Percentiles rank a stretch among this genome's conserved stretches.
Evolutionary conservation across 2,797 vertebrate species (phyloP).

Genomic region (Falco concolor): DNA sequence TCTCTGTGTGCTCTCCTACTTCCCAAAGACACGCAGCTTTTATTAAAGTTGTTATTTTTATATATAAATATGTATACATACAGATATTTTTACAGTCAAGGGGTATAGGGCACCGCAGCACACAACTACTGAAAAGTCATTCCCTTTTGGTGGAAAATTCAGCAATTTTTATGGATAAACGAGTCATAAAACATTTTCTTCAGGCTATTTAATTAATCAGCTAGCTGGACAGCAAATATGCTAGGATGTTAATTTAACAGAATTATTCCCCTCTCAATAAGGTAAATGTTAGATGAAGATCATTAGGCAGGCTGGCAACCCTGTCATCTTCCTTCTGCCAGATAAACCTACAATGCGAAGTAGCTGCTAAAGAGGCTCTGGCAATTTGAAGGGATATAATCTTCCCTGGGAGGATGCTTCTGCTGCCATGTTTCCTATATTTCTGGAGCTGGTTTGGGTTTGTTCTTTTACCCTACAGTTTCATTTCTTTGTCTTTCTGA

Average conservation of each 20-base stretch:
- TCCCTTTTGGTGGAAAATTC: background rate
- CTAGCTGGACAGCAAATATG: conserved; percentile 50
- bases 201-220: conserved; percentile 58
- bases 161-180: conserved; percentile 12
- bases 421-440: background rate
- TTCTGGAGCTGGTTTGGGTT: background rate
- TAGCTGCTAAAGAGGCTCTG: conserved; percentile 43
- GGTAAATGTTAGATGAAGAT: conserved; percentile 41
- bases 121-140: background rate
- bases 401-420: background rate
- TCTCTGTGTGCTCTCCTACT: background rate
- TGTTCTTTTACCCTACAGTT: background rate
- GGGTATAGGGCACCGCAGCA: background rate
- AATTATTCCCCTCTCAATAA: conserved; percentile 56
- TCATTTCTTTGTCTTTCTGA: background rate
- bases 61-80: rapidly evolving
- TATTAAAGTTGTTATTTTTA: background rate
- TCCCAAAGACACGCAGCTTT: background rate
- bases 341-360: background rate
- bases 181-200: conserved; percentile 42
- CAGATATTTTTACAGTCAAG: background rate
- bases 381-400: background rate
- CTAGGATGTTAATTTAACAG: conserved; percentile 58
- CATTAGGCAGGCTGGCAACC: conserved; percentile 54
- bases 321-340: conserved; percentile 22